Evolutionary conservation across 2,113 vertebrate genomes (phyloP).

Genomic region (Otus sunia): DNA sequence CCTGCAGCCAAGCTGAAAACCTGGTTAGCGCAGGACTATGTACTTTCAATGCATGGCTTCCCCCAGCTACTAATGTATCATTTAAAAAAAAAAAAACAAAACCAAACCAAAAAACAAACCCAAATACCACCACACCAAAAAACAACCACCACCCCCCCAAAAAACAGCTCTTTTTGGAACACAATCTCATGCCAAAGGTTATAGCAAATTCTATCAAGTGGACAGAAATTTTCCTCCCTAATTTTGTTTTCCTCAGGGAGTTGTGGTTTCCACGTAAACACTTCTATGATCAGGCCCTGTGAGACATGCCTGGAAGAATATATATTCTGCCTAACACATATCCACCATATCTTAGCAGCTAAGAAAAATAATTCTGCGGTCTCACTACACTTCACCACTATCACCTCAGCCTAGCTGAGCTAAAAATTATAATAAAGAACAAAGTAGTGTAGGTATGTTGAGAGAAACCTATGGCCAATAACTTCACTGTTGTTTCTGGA

Average conservation of each 20-base stretch:
- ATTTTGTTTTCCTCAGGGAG: conserved; percentile 33
- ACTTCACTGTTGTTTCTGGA: conserved; percentile 33
- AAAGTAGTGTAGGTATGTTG: not conserved
- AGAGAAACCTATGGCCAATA: not conserved
- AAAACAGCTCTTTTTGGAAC: not conserved
- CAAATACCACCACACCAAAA: not conserved
- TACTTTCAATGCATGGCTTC: not conserved
- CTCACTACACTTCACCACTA: not conserved
- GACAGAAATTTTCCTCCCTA: conserved; percentile 14
- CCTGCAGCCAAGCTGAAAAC: not conserved
- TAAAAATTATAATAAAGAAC: not conserved
- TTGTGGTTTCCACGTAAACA: conserved; percentile 62
- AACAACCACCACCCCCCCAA: no score
- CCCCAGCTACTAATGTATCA: not conserved
- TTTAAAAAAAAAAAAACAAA: not conserved
- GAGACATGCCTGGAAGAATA: conserved; percentile 19
- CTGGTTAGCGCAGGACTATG: not conserved
- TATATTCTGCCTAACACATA: conserved; percentile 22
- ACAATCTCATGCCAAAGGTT: not conserved
- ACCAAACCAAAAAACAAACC: not conserved
- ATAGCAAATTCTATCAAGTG: conserved; percentile 40
- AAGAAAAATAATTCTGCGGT: conserved; percentile 16
- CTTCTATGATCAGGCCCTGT: not conserved
- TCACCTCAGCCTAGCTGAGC: conserved; percentile 5
- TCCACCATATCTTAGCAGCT: conserved; percentile 15